Conservation (phyloP, 2,888 invertebrate genomes). For the Margaritifera margaritifera region DNA sequence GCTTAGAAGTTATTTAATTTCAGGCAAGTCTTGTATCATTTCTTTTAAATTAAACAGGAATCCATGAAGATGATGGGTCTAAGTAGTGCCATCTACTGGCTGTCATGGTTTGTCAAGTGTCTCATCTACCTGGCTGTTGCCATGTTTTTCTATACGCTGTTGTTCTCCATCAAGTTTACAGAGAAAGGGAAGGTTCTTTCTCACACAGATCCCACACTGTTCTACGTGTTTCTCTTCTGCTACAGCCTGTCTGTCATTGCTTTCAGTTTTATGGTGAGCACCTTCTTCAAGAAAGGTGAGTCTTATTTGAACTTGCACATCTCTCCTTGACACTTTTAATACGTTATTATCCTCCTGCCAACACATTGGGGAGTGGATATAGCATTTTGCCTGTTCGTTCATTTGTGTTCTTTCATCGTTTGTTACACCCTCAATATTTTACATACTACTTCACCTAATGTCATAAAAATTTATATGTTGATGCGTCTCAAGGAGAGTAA, state of each 20-base stretch:
- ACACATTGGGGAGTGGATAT: too few species aligned
- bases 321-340: too few species aligned
- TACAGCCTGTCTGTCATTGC: constrained; percentile 83
- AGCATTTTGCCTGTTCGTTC: too few species aligned
- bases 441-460: too few species aligned
- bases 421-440: too few species aligned
- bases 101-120: constrained; percentile 87
- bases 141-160: constrained; percentile 72
- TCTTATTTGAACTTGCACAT: too few species aligned
- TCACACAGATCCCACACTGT: constrained; percentile 77
- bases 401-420: too few species aligned
- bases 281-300: constrained; percentile 84
- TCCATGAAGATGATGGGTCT: constrained; percentile 93
- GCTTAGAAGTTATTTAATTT: too few species aligned
- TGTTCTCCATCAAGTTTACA: constrained; percentile 57
- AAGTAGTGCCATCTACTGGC: constrained; percentile 86
- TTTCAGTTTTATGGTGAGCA: constrained; percentile 86
- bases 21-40: too few species aligned
- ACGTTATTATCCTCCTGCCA: too few species aligned
- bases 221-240: constrained; percentile 82
- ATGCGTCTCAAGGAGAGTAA: too few species aligned
- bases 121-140: constrained; percentile 80
- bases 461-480: too few species aligned
- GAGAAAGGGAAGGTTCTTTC: constrained; percentile 40
- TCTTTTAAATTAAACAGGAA: constrained; percentile 79